phyloP scores from a whole-genome alignment of 2,113 vertebrate genomes.

The Tylochromis polylepis region DNA sequence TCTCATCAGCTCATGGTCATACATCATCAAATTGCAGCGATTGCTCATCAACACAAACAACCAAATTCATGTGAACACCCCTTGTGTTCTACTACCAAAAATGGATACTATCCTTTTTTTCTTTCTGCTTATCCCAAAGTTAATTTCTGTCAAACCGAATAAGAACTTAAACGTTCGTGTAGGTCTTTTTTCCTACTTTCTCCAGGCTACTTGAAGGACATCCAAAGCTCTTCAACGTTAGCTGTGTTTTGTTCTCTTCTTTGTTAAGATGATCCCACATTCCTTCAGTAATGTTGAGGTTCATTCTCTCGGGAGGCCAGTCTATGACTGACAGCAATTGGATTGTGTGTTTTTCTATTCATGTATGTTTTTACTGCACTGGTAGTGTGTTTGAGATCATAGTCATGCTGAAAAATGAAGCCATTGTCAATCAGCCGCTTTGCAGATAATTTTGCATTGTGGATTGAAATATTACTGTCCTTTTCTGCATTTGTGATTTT shows the following conservation, averaged over 20 bases:
- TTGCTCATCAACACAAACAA: neutral
- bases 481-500: neutral
- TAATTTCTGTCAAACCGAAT: neutral
- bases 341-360: neutral
- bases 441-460: neutral
- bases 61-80: neutral
- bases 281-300: neutral
- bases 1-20: neutral
- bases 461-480: rapidly evolving
- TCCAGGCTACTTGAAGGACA: neutral
- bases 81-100: neutral
- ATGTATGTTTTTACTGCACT: neutral
- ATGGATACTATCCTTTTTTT: neutral
- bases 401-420: no score
- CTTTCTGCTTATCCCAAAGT: neutral
- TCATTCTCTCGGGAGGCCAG: neutral
- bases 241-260: neutral
- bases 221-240: neutral
- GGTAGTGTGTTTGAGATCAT: neutral
- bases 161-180: neutral
- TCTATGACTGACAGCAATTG: neutral
- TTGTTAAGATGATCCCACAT: neutral
- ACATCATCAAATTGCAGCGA: neutral
- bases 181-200: neutral
- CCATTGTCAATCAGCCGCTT: neutral